phyloP scores from a whole-genome alignment of 2,888 invertebrate species.

The Lathronympha strigana region DNA sequence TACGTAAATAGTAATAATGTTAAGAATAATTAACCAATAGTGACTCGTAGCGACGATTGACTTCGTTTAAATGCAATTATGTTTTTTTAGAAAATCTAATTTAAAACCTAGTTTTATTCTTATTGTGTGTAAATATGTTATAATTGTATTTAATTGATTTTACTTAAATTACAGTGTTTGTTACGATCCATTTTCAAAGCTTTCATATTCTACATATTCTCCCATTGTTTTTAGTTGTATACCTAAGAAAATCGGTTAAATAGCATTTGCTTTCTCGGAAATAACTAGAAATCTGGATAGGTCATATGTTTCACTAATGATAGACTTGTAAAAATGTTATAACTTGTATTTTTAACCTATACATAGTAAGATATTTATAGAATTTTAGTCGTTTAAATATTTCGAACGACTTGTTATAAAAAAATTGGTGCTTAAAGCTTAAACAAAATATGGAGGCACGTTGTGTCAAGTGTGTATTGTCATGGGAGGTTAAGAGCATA shows the following conservation, averaged over 20 bases:
- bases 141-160: slow-evolving; percentile 66
- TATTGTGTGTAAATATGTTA: slow-evolving; percentile 79
- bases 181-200: slow-evolving; percentile 34
- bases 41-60: slow-evolving; percentile 73
- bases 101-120: slow-evolving; percentile 40
- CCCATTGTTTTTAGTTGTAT: slow-evolving; percentile 38
- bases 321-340: slow-evolving; percentile 84
- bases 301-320: slow-evolving; percentile 64
- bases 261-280: slow-evolving; percentile 50
- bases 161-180: slow-evolving; percentile 35
- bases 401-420: slow-evolving; percentile 85
- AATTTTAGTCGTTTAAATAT: slow-evolving; percentile 84
- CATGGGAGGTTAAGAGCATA: slow-evolving; percentile 77
- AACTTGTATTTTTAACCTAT: slow-evolving; percentile 84
- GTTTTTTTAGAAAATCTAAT: slow-evolving; percentile 79
- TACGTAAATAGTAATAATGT: slow-evolving; percentile 81
- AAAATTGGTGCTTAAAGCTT: slow-evolving; percentile 85
- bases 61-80: slow-evolving; percentile 73
- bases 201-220: slow-evolving; percentile 48
- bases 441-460: slow-evolving; percentile 75
- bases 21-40: slow-evolving; percentile 78
- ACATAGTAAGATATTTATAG: slow-evolving; percentile 85
- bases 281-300: slow-evolving; percentile 55
- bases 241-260: slow-evolving; percentile 42
- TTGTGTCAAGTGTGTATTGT: slow-evolving; percentile 77